Evolutionary conservation across 2,113 vertebrate species (phyloP).

Genomic region (Coturnix japonica): DNA sequence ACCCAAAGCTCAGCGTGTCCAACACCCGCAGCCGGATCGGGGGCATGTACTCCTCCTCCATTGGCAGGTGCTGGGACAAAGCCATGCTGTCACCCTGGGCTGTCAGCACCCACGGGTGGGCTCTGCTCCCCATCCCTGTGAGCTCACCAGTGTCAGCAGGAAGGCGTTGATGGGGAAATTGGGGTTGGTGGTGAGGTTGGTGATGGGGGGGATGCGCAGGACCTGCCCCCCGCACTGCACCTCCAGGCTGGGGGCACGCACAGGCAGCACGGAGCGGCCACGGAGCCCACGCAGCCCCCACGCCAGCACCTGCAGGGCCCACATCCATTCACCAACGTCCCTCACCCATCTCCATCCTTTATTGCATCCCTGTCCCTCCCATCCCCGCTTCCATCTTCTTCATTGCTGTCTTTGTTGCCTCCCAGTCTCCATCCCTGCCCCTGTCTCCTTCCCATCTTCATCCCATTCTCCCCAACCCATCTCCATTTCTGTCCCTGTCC

Average conservation of each 20-base stretch:
- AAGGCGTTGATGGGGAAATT: constrained; percentile 70
- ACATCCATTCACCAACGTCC: not conserved
- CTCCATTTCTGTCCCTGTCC: no score
- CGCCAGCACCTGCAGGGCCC: constrained; percentile 62
- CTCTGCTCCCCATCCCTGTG: fast-evolving
- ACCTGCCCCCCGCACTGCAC: constrained; percentile 68
- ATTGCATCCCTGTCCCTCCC: not conserved
- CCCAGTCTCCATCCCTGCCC: no score
- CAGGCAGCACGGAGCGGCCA: not conserved
- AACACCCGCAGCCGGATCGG: constrained; percentile 74
- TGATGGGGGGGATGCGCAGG: constrained; percentile 60
- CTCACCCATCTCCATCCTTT: not conserved
- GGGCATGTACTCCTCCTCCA: constrained; percentile 39
- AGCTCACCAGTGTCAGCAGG: constrained; percentile 70
- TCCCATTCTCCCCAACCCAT: not conserved
- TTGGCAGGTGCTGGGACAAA: constrained; percentile 60
- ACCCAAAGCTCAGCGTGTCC: constrained; percentile 38
- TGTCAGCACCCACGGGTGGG: not conserved
- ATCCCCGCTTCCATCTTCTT: not conserved
- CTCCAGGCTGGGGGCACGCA: constrained; percentile 58
- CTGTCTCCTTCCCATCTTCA: not conserved
- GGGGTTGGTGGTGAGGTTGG: constrained; percentile 54
- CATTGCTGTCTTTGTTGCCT: not conserved
- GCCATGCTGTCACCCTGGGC: not conserved
- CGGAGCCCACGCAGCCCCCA: constrained; percentile 79